Evolutionary conservation across 2,888 invertebrate species (phyloP).

Genomic region (Drosophila trichaetosa): DNA sequence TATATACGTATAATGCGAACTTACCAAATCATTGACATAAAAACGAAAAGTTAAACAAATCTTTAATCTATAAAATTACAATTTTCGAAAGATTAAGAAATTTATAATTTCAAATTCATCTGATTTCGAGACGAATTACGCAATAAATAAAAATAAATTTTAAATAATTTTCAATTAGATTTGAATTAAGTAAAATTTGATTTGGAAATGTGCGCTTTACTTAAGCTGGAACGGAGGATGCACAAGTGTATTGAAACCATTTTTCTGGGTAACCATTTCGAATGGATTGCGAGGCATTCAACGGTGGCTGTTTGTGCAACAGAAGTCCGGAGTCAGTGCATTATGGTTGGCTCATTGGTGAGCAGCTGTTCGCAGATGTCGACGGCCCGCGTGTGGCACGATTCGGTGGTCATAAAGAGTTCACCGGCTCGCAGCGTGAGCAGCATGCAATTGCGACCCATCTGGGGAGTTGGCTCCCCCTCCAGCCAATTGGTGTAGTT

Average conservation of each 20-base stretch:
- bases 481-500: slow-evolving; percentile 68
- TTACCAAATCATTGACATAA: background rate
- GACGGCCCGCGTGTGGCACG: slow-evolving; percentile 55
- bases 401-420: slow-evolving; percentile 62
- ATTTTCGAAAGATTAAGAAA: background rate
- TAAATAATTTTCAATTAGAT: background rate
- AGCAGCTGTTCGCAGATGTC: slow-evolving; percentile 69
- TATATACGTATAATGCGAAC: background rate
- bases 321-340: slow-evolving; percentile 52
- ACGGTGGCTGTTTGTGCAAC: background rate
- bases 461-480: slow-evolving; percentile 57
- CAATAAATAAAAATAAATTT: background rate
- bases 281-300: background rate
- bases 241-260: background rate
- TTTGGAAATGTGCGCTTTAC: background rate
- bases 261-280: background rate
- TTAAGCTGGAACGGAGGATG: background rate
- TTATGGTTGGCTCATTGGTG: slow-evolving; percentile 50
- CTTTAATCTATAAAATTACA: background rate
- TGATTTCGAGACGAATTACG: background rate
- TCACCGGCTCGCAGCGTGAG: slow-evolving; percentile 56
- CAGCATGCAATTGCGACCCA: slow-evolving; percentile 66
- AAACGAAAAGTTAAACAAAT: background rate
- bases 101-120: background rate
- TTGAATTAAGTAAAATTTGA: background rate